Conservation (phyloP, 2,888 invertebrate species). For the Drosophila lacicola region DNA sequence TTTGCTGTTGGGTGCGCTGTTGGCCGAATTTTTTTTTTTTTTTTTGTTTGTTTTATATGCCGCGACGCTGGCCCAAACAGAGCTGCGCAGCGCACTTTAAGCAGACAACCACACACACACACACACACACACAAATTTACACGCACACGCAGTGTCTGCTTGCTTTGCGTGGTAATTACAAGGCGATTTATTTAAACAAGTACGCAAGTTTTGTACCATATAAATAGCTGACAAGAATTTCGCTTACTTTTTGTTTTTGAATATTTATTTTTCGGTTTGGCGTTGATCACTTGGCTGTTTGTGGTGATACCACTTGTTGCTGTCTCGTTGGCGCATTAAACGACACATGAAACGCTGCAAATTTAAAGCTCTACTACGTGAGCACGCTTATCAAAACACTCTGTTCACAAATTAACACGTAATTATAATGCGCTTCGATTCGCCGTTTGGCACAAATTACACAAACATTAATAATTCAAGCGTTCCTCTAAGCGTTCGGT, state of each 20-base stretch:
- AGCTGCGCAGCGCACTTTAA: constrained; percentile 68
- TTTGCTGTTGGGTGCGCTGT: constrained; percentile 34
- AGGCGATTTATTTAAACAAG: constrained; percentile 27
- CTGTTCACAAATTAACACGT: constrained; percentile 43
- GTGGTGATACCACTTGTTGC: constrained; percentile 72
- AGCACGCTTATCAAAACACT: constrained; percentile 30
- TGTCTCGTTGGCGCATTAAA: constrained; percentile 58
- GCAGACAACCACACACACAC: constrained; percentile 20
- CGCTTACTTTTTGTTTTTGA: constrained; percentile 43
- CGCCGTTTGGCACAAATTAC: constrained; percentile 33
- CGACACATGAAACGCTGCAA: constrained; percentile 49
- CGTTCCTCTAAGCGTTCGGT: constrained; percentile 42
- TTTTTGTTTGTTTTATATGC: constrained; percentile 76
- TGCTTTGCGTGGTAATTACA: constrained; percentile 54
- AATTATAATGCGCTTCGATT: constrained; percentile 27
- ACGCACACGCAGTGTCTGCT: constrained; percentile 15
- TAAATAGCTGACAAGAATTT: constrained; percentile 28
- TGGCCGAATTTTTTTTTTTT: constrained; percentile 65
- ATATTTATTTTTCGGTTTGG: constrained; percentile 26
- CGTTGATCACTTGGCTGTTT: constrained; percentile 42
- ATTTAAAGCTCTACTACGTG: constrained; percentile 20
- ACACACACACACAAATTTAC: constrained; percentile 12
- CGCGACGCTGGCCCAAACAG: constrained; percentile 66
- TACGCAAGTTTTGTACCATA: constrained; percentile 20
- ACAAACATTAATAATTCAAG: constrained; percentile 47